Percentiles rank a stretch among this genome's conserved stretches.
These are phyloP conservation scores for Neocrepidodera transversa DNA, from an alignment of 2,888 invertebrate species.

Conservation along the genomic window DNA sequence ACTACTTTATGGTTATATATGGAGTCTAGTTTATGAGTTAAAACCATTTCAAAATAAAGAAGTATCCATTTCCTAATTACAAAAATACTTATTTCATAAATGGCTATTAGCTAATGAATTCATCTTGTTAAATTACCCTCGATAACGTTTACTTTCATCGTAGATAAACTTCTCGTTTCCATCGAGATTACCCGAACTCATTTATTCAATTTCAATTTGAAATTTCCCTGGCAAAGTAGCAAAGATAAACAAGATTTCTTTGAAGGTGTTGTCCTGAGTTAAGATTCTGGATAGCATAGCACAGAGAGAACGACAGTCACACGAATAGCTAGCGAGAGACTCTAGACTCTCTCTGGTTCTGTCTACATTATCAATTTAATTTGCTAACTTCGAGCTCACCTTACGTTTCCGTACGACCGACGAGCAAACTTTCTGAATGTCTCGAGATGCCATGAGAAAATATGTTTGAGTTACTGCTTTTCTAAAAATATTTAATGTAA, in stretches of 20 bases:
- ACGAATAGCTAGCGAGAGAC: constrained; percentile 1
- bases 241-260: constrained; percentile 10
- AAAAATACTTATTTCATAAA: no score
- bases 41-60: no score
- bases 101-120: background rate
- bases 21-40: no score
- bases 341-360: no score
- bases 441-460: no score
- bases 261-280: background rate
- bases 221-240: background rate
- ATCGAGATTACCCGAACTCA: background rate
- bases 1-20: no score
- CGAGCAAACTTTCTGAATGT: background rate
- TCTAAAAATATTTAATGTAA: no score
- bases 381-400: constrained; percentile 2
- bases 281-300: background rate
- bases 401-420: background rate
- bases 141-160: constrained; percentile 4
- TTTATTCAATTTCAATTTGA: constrained; percentile 10
- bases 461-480: no score
- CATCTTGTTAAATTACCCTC: background rate
- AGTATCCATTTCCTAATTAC: no score
- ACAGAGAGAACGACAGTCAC: background rate
- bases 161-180: background rate
- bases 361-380: constrained; percentile 8